Conservation (phyloP, 2,888 invertebrate species). For the Nomada ferruginata region DNA sequence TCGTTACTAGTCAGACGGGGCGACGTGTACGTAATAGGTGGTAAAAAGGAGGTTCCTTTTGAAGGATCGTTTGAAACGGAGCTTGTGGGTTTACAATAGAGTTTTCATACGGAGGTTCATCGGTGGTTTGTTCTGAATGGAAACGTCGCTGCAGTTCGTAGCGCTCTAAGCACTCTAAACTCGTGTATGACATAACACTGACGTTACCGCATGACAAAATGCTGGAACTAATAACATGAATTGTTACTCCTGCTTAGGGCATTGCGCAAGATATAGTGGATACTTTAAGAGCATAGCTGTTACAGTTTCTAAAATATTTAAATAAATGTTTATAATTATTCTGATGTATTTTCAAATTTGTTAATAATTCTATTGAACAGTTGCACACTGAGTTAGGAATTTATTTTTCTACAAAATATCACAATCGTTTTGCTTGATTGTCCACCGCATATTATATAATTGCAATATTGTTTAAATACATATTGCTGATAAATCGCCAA, state of each 20-base stretch:
- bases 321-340: too few species aligned
- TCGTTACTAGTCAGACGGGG: not conserved
- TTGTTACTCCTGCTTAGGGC: constrained; percentile 28
- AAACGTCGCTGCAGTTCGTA: not conserved
- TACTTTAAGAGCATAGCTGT: too few species aligned
- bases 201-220: constrained; percentile 55
- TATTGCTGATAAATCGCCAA: not conserved
- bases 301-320: too few species aligned
- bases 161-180: constrained; percentile 43
- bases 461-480: not conserved
- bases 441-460: not conserved
- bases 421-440: too few species aligned
- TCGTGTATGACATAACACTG: constrained; percentile 56
- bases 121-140: constrained; percentile 1
- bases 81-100: not conserved
- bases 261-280: constrained; percentile 17
- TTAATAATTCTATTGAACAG: too few species aligned
- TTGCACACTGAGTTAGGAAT: too few species aligned
- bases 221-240: constrained; percentile 35
- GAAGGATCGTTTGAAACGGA: not conserved
- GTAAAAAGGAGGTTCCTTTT: not conserved
- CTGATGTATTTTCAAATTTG: too few species aligned
- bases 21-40: not conserved
- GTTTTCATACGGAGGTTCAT: not conserved
- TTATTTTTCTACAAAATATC: too few species aligned